These are phyloP conservation scores for Fringilla coelebs DNA, from an alignment of 2,797 vertebrate species.

Conservation along the genomic window DNA sequence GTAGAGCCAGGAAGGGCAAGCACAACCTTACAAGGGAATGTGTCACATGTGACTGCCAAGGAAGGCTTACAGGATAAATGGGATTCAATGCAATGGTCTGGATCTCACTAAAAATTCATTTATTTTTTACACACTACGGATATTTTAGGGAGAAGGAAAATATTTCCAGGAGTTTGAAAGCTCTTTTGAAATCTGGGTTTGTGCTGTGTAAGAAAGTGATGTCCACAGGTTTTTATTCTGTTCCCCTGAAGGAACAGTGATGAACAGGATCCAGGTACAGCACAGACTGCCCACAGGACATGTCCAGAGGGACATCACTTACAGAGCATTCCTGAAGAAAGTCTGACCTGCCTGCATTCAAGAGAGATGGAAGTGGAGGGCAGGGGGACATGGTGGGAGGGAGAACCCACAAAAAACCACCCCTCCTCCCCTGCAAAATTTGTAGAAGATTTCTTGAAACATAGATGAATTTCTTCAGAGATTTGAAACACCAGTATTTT, in stretches of 20 bases:
- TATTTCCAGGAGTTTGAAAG: background rate
- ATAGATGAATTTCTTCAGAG: background rate
- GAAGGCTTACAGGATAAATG: background rate
- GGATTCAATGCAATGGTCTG: background rate
- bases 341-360: background rate
- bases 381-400: rapidly evolving
- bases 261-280: background rate
- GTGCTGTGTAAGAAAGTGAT: background rate
- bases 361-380: background rate
- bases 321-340: background rate
- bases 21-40: background rate
- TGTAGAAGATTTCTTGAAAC: background rate
- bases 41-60: background rate
- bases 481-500: background rate
- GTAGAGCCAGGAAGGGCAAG: constrained; percentile 44
- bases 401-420: rapidly evolving
- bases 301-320: background rate
- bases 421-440: rapidly evolving
- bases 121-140: background rate
- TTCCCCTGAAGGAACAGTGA: background rate
- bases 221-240: background rate
- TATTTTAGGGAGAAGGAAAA: background rate
- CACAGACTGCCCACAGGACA: background rate
- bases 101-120: background rate
- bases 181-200: background rate